A percentile compares a stretch with the other conserved stretches of the same genome.
Evolutionary conservation across 1,140 invertebrate species (phyloP).

Genomic region (Drosophila subpulchrella): DNA sequence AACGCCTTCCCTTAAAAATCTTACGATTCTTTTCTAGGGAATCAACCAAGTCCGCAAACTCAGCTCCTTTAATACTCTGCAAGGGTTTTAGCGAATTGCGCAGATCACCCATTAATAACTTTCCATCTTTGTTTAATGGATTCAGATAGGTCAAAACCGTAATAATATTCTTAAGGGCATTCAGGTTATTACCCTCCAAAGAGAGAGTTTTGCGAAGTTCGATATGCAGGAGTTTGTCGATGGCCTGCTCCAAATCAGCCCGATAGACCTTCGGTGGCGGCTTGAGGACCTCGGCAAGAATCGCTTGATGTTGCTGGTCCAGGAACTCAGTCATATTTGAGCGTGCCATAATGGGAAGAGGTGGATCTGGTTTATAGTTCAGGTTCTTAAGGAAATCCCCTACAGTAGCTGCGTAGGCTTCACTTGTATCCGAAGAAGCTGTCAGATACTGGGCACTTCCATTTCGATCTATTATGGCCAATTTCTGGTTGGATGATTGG

Average conservation of each 20-base stretch:
- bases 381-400: constrained; percentile 6
- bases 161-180: constrained; percentile 35
- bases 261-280: constrained; percentile 32
- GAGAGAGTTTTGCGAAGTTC: constrained; percentile 48
- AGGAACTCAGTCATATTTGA: neutral
- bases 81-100: neutral
- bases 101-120: constrained; percentile 24
- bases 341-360: neutral
- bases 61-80: constrained; percentile 4
- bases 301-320: constrained; percentile 37
- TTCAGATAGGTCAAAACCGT: constrained; percentile 25
- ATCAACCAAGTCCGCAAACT: constrained; percentile 14
- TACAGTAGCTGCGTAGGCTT: constrained; percentile 29
- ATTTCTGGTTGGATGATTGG: neutral
- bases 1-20: constrained; percentile 86
- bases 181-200: constrained; percentile 27
- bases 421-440: neutral
- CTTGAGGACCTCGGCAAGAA: constrained; percentile 34
- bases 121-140: constrained; percentile 42
- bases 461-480: constrained; percentile 22
- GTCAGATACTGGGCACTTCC: constrained; percentile 1
- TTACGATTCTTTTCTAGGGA: constrained; percentile 7
- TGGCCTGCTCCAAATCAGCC: constrained; percentile 63
- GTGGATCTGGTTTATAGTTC: neutral
- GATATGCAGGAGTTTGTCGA: constrained; percentile 61